Percentiles rank a stretch among this genome's conserved stretches.
Evolutionary conservation across 2,888 invertebrate species (phyloP).

Genomic region (Drosophila mulleri): DNA sequence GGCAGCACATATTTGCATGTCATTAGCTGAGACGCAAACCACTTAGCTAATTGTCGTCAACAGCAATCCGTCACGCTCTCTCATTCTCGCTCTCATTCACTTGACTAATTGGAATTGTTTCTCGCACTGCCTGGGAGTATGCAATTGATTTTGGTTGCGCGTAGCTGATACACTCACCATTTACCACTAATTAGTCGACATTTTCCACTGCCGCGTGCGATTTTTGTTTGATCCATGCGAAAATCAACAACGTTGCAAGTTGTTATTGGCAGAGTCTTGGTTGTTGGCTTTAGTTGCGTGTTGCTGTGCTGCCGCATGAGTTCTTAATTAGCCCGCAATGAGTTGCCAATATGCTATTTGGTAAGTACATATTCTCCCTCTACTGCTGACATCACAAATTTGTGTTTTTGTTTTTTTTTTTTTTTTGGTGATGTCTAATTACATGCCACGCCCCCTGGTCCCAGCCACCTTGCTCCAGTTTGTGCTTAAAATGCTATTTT

Average conservation of each 20-base stretch:
- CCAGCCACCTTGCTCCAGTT: not conserved
- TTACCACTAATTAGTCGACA: slow-evolving; percentile 51
- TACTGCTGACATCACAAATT: slow-evolving; percentile 60
- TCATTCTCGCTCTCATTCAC: not conserved
- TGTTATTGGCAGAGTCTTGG: slow-evolving; percentile 19
- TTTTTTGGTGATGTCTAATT: slow-evolving; percentile 60
- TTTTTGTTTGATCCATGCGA: slow-evolving; percentile 53
- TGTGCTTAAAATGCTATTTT: slow-evolving; percentile 5
- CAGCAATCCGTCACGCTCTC: not conserved
- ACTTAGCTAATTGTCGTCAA: not conserved
- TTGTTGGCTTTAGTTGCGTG: slow-evolving; percentile 33
- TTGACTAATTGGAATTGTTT: slow-evolving; percentile 9
- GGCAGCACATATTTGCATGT: not conserved
- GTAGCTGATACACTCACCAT: slow-evolving; percentile 38
- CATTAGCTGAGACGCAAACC: not conserved
- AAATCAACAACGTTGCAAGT: slow-evolving; percentile 52
- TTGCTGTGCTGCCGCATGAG: slow-evolving; percentile 53
- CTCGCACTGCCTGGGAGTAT: slow-evolving; percentile 29
- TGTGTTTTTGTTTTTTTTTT: not conserved
- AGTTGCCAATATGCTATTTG: slow-evolving; percentile 61
- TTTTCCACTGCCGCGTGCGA: slow-evolving; percentile 53
- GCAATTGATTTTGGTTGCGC: slow-evolving; percentile 7
- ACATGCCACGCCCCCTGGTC: slow-evolving; percentile 11
- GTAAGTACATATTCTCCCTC: slow-evolving; percentile 48
- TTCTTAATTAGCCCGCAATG: slow-evolving; percentile 76